Evolutionary conservation across 2,113 vertebrate species (phyloP).

Genomic region (Puntigrus tetrazona): DNA sequence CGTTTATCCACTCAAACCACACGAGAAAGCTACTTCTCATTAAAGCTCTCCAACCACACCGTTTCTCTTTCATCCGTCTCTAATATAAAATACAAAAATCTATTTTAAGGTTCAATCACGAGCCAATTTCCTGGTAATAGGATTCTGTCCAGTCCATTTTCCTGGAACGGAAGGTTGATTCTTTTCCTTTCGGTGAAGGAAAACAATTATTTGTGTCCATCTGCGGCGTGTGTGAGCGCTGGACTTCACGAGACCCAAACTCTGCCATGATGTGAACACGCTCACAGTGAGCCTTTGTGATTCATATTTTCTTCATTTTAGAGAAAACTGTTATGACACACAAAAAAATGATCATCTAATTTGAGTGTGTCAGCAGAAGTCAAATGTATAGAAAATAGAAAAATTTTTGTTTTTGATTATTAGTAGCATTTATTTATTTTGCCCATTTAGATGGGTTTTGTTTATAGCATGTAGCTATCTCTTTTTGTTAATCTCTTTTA

Average conservation of each 20-base stretch:
- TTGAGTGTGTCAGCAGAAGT: not conserved
- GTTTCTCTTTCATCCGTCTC: not conserved
- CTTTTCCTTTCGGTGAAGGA: not conserved
- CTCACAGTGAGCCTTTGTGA: not conserved
- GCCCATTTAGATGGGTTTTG: too few species aligned
- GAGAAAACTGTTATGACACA: too few species aligned
- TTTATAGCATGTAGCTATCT: too few species aligned
- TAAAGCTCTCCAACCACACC: not conserved
- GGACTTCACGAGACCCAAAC: not conserved
- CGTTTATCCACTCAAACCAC: not conserved
- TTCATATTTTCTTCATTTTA: not conserved
- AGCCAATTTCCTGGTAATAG: conserved; percentile 28
- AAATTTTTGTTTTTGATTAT: not conserved
- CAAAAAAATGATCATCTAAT: too few species aligned
- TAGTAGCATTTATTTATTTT: too few species aligned
- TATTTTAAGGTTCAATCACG: conserved; percentile 41
- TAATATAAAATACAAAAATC: conserved; percentile 26
- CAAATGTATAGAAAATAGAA: not conserved
- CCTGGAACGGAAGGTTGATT: not conserved
- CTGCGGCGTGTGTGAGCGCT: not conserved
- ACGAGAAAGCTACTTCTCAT: conserved; percentile 8
- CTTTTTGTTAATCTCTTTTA: too few species aligned
- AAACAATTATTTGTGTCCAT: not conserved
- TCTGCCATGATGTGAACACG: not conserved
- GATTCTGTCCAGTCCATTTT: conserved; percentile 28